Percentiles rank a stretch among this genome's conserved stretches.
These are phyloP conservation scores for Aldabrachelys gigantea DNA, from an alignment of 2,113 vertebrate species.

Conservation along the genomic window DNA sequence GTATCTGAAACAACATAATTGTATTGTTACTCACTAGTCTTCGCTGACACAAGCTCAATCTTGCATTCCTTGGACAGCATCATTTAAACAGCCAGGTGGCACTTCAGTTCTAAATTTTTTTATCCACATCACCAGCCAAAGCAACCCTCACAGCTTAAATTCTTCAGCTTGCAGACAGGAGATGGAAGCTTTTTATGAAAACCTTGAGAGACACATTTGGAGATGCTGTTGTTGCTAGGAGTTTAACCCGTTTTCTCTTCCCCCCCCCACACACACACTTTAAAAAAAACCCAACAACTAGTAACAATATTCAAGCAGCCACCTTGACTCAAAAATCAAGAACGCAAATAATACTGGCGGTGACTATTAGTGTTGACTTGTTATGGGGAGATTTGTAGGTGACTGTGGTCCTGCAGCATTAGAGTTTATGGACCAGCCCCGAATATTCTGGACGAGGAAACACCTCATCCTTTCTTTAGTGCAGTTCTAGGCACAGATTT, in stretches of 20 bases:
- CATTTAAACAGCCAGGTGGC: background rate
- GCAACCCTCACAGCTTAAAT: background rate
- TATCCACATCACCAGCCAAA: background rate
- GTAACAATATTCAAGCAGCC: background rate
- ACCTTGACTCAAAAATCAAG: background rate
- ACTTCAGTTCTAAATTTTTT: background rate
- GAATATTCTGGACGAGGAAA: rapidly evolving
- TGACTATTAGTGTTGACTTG: background rate
- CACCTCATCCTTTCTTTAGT: rapidly evolving
- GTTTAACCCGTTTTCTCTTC: background rate
- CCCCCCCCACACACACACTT: too few species aligned
- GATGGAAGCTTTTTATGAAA: conserved; percentile 1
- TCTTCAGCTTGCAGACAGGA: conserved; percentile 19
- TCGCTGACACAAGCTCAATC: background rate
- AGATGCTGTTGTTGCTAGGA: background rate
- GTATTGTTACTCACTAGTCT: background rate
- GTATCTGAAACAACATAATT: background rate
- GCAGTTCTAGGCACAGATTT: background rate
- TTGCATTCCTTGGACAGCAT: background rate
- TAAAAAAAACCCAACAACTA: background rate
- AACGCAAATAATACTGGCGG: rapidly evolving
- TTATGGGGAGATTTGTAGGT: background rate
- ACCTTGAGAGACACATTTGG: background rate
- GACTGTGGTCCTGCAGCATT: background rate
- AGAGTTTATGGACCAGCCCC: background rate